Evolutionary conservation across 2,113 vertebrate genomes (phyloP), one percentile per base, ranked within the genome.

Genomic region (Anoplopoma fimbria): DNA sequence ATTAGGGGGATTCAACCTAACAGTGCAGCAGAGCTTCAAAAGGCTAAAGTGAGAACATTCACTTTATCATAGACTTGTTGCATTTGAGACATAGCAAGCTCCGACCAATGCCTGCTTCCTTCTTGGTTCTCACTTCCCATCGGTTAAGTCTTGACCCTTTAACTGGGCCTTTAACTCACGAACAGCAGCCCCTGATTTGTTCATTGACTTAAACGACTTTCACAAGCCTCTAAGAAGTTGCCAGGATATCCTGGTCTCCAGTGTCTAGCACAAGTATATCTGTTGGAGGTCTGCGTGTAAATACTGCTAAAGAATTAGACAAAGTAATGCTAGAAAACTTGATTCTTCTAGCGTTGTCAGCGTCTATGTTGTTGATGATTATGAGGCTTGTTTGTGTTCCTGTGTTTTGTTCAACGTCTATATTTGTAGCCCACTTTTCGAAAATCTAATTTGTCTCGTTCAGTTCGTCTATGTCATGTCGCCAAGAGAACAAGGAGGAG

Each of bases 401-500:
- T 9, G 9, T 75, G 29, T 70, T 70, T 79, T 63, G 9, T 12
- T 51, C 62, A 70, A 34, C 53, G 57, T 85, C 69, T 80, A 61
- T 72, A 1, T 85, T 79, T 75, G 31, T 77, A 42, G 19, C 49
- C 2, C 3, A n/a, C 40, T 84, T 69, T 69, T 42, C 13, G 38
- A 79, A 61, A n/a, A 70, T 68, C 27, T 38, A 23, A 7, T 79
- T 51, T 77, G 67, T 74, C 75, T 73, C 2, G 2, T 69, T 33
- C 62, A 25, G 36, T 65, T n/a, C 77, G 2, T 51, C 21, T 23
- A 2, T 9, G 21, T 10, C 49, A 77, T 1, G 74, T 83, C 86
- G 86, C 80, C 80, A 83, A 81, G 77, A 88, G 72, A 85, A 89
- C 83, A 75, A 77, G 63, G 2, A 19, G 13, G 15, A 51, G 47